phyloP scores from a whole-genome alignment of 2,113 vertebrate species.

The Salminus brasiliensis region DNA sequence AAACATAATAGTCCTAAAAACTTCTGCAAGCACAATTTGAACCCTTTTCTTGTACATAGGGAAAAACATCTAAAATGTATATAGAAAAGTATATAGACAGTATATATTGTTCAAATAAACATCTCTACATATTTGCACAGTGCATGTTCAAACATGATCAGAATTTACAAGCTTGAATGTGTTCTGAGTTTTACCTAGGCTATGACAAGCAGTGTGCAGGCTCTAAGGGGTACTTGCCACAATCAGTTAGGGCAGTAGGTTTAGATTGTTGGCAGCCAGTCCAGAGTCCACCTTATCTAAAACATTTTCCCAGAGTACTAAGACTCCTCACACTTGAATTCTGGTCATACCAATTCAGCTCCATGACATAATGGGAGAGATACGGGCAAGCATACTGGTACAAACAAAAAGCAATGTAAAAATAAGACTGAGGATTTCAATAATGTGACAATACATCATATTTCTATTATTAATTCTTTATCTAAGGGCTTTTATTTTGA shows the following conservation, averaged over 20 bases:
- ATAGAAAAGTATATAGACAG: too few species aligned
- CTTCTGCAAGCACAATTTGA: too few species aligned
- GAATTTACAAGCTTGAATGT: too few species aligned
- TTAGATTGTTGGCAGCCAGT: background rate
- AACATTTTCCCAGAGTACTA: background rate
- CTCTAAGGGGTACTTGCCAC: background rate
- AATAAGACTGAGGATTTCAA: background rate
- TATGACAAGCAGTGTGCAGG: too few species aligned
- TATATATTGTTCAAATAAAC: too few species aligned
- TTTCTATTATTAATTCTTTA: background rate
- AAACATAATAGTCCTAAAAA: too few species aligned
- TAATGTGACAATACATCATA: background rate
- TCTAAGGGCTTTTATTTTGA: background rate
- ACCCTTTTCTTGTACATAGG: background rate
- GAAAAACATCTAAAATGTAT: too few species aligned
- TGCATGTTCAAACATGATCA: too few species aligned
- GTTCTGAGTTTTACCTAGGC: too few species aligned
- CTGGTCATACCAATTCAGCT: background rate
- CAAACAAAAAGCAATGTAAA: background rate
- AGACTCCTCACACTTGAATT: background rate
- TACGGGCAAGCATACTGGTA: background rate
- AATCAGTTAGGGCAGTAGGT: background rate
- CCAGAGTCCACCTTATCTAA: background rate
- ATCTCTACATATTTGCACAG: too few species aligned
- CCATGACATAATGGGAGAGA: background rate